phyloP scores from a whole-genome alignment of 2,113 vertebrate species.

The Ammodytes dubius region DNA sequence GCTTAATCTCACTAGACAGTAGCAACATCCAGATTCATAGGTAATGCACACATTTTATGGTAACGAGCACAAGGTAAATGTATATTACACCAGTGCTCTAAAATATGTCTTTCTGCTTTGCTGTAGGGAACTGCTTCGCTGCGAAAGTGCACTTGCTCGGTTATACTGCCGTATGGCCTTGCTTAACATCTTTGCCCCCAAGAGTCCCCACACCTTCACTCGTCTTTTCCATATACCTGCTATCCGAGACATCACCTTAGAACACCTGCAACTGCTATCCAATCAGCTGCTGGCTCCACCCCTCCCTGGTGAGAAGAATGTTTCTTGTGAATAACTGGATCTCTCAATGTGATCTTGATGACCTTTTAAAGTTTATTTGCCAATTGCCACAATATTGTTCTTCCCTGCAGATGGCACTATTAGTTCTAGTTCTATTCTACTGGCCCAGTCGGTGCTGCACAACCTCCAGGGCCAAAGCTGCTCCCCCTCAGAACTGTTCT shows the following conservation, averaged over 20 bases:
- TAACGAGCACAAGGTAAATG: not conserved
- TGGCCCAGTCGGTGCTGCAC: constrained; percentile 95
- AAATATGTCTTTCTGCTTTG: constrained; percentile 4
- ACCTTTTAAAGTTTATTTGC: not conserved
- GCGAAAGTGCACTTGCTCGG: constrained; percentile 92
- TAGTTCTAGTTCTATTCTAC: constrained; percentile 93
- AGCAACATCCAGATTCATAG: constrained; percentile 99
- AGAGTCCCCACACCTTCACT: constrained; percentile 94
- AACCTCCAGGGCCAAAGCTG: constrained; percentile 93
- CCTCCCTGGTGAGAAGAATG: constrained; percentile 88
- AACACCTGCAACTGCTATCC: constrained; percentile 96
- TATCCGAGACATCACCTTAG: constrained; percentile 95
- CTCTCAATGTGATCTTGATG: not conserved
- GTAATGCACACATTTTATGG: constrained; percentile 72
- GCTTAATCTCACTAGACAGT: constrained; percentile 94
- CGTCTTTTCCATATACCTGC: constrained; percentile 97
- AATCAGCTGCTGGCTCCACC: constrained; percentile 97
- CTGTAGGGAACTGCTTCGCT: constrained; percentile 93
- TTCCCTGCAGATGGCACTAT: constrained; percentile 92
- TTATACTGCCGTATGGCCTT: constrained; percentile 97
- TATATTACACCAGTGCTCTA: not conserved
- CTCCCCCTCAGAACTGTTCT: constrained; percentile 96
- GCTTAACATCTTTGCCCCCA: constrained; percentile 97
- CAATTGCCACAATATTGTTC: constrained; percentile 17
- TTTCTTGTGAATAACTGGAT: not conserved